These are phyloP conservation scores for Accipiter virgatus DNA, from an alignment of 2,113 vertebrate genomes.

Conservation along the genomic window DNA sequence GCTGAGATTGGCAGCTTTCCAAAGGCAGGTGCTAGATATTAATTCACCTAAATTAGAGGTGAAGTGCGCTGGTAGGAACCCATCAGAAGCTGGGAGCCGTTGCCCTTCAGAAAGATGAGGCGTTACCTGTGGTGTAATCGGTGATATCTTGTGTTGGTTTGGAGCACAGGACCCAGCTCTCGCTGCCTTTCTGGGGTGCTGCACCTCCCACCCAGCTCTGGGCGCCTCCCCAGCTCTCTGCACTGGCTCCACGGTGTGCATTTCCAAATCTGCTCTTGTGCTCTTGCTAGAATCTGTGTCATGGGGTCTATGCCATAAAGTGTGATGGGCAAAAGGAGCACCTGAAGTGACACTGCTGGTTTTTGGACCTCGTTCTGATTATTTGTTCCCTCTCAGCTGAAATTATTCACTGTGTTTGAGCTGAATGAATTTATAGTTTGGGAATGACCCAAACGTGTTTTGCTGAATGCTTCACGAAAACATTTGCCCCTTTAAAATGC, in stretches of 20 bases:
- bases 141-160: background rate
- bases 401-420: background rate
- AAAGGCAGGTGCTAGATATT: background rate
- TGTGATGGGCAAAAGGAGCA: background rate
- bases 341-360: background rate
- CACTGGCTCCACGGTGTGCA: background rate
- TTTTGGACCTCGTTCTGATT: background rate
- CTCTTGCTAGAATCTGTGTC: background rate
- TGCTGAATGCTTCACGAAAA: background rate
- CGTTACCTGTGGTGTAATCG: background rate
- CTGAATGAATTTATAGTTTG: background rate
- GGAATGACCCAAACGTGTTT: background rate
- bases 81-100: background rate
- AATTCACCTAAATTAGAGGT: background rate
- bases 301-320: background rate
- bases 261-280: background rate
- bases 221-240: background rate
- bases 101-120: background rate
- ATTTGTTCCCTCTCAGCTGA: background rate
- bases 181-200: background rate
- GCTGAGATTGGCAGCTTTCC: background rate
- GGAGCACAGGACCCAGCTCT: background rate
- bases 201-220: background rate
- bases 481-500: background rate
- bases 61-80: background rate